A percentile compares a stretch with the other conserved stretches of the same genome.
phyloP scores from a whole-genome alignment of 2,888 invertebrate genomes.

The Hirtodrosophila duncani region DNA sequence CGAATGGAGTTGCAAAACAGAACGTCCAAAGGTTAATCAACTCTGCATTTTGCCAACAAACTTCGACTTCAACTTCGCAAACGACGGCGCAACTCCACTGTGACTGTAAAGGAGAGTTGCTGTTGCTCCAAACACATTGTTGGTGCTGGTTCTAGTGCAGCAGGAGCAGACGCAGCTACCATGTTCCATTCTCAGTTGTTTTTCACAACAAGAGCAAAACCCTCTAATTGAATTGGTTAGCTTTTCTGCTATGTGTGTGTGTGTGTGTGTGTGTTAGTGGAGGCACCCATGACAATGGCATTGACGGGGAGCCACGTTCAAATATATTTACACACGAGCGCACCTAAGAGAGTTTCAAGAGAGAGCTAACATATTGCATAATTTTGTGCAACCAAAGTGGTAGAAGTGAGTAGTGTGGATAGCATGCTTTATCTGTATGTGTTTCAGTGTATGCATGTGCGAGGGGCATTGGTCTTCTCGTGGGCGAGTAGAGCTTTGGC shows the following conservation, averaged over 20 bases:
- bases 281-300: conserved; percentile 71
- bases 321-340: conserved; percentile 23
- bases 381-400: conserved; percentile 54
- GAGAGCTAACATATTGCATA: conserved; percentile 51
- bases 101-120: neutral
- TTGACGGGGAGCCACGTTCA: conserved; percentile 48
- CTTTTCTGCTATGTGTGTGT: neutral
- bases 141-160: conserved; percentile 66
- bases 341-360: conserved; percentile 1
- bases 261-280: conserved; percentile 1
- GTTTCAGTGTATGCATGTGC: conserved; percentile 12
- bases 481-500: conserved; percentile 48
- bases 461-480: conserved; percentile 49
- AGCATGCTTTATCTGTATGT: conserved; percentile 10
- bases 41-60: conserved; percentile 62
- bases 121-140: conserved; percentile 23
- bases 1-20: conserved; percentile 73
- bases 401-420: conserved; percentile 3
- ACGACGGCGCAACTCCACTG: conserved; percentile 41
- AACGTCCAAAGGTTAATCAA: conserved; percentile 77
- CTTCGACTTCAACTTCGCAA: conserved; percentile 31
- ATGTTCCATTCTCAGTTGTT: neutral
- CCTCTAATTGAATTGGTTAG: conserved; percentile 68
- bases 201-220: conserved; percentile 45
- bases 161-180: conserved; percentile 17